Base-by-base conservation (phyloP, 1,140 invertebrate species). In the Rhopalosiphum maidis region DNA sequence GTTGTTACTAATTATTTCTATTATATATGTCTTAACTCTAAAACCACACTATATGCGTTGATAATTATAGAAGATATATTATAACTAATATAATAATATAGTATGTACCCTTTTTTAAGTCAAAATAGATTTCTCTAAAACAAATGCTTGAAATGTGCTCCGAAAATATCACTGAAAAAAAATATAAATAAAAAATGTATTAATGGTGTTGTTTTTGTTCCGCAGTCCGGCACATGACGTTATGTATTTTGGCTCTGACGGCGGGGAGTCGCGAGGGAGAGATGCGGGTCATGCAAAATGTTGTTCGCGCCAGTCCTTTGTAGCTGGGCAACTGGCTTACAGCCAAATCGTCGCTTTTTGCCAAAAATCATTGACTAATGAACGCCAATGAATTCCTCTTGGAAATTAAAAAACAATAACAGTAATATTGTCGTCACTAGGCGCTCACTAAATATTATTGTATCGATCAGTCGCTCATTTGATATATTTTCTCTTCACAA, bases 161-260 rank as follows among this genome's bases (percentile, higher is more conserved):
- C n/a, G 35, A 89, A 88, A 89, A 89, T 89, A 89, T 51, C n/a
- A 54, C n/a, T 22, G n/a, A 54, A 54, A 37, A 41, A 41, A 35
- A 54, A 89, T 35, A 54, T n/a, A 89, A 89, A 77, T 77, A 77
- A n/a, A 35, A 89, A 54, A 88, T n/a, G 43, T 86, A 86, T 86
- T 86, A 86, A 86, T 51, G 86, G 86, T 35, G 46, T 51, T 89
- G 87, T 89, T 89, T 89, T 89, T 89, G 87, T 89, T 54, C n/a
- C 46, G 48, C 41, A 46, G 48, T 89, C 48, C 87, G 51, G 25
- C 46, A 23, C 22, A 51, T 54, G 87, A 89, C 87, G 87, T 89
- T 89, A 89, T 89, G n/a, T 89, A 54, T 54, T 89, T 89, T 89
- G 87, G 87, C 87, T 35, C 30, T 1, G 88, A 60, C n/a, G 54